Evolutionary conservation across 2,797 vertebrate genomes (phyloP), one percentile per base, ranked within the genome.

Genomic region (Thaleichthys pacificus): DNA sequence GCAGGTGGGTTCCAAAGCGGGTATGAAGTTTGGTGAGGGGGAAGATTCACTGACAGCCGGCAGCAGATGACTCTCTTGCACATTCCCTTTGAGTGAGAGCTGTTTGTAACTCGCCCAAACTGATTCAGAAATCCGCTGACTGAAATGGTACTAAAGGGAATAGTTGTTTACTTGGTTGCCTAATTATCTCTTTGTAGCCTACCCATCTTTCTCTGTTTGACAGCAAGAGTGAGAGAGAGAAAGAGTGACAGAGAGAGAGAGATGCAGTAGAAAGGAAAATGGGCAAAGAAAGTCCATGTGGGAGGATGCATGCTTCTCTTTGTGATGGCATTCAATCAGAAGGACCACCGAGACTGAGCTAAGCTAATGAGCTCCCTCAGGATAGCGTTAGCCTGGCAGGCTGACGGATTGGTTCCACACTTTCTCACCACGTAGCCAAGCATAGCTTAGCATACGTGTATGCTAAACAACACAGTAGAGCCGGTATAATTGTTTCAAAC

Each of bases 291-390:
- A 26, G 22, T 28, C 24, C 24, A 12, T 26, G 38, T 49, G 65
- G 65, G 65, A 66, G 38, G 65, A 17, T 28, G 14, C 49, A 26
- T 66, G 15, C 19, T 14, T 49, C 38, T 66, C 65, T 47, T 66
- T 66, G 65, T 66, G 14, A 6, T 51, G 12, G 17, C 62, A 64
- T 30, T 21, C 42, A 66, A 66, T 66, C 42, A 49, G 64, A 22
- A 38, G 35, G 65, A 66, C 65, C 65, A 66, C 64, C 12, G 42
- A 66, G 65, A 47, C 42, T 1, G 21, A 49, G 22, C n/a, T 24
- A 24, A 6, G 42, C 65, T 66, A 66, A 66, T 66, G 65, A 66
- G 38, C 38, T 66, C 65, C 65, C 65, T 28, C 38, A 66, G 65
- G 65, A 66, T 51, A 28, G 38, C 42, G 22, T 24, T 51, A 26